These are phyloP conservation scores for Epizoanthus scotinus DNA, from an alignment of 92 coral and sea anemone species.

Conservation along the genomic window DNA sequence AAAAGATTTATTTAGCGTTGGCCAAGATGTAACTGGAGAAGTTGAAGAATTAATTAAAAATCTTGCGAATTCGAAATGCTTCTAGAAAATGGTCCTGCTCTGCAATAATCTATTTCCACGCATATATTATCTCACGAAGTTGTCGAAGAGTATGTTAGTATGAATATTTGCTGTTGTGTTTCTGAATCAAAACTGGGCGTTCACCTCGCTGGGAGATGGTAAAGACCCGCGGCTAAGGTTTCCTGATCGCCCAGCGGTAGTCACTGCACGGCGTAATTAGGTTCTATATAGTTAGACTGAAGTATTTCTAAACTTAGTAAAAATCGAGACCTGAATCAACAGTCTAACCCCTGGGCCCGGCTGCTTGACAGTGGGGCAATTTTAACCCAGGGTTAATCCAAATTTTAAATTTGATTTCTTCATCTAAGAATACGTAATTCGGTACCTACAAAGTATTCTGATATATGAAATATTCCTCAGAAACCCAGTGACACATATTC, in stretches of 20 bases:
- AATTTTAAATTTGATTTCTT: too few relatives aligned
- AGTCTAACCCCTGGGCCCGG: not conserved
- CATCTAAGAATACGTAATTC: too few relatives aligned
- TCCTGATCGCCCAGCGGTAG: slow-evolving; percentile 14
- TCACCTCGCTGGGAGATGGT: slow-evolving; percentile 11
- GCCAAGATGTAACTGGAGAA: slow-evolving; percentile 31
- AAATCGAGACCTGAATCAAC: slow-evolving; percentile 29
- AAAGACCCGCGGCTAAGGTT: slow-evolving; percentile 14
- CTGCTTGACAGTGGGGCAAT: too few relatives aligned
- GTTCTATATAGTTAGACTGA: slow-evolving; percentile 17
- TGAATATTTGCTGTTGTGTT: not conserved
- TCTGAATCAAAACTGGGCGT: slow-evolving; percentile 34
- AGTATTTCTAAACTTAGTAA: slow-evolving; percentile 1
- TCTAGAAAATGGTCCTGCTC: not conserved
- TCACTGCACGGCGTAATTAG: slow-evolving; percentile 27
- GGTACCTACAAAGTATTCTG: too few relatives aligned
- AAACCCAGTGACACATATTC: too few relatives aligned
- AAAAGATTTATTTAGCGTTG: slow-evolving; percentile 38
- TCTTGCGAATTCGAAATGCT: slow-evolving; percentile 16
- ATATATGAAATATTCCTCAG: too few relatives aligned
- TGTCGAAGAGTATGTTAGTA: not conserved
- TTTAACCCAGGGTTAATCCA: too few relatives aligned
- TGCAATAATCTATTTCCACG: not conserved
- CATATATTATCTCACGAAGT: not conserved
- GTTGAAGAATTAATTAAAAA: slow-evolving; percentile 34